phyloP scores from a whole-genome alignment of 37 sponge, comb jelly and placozoan genomes.

The Amphimedon queenslandica region DNA sequence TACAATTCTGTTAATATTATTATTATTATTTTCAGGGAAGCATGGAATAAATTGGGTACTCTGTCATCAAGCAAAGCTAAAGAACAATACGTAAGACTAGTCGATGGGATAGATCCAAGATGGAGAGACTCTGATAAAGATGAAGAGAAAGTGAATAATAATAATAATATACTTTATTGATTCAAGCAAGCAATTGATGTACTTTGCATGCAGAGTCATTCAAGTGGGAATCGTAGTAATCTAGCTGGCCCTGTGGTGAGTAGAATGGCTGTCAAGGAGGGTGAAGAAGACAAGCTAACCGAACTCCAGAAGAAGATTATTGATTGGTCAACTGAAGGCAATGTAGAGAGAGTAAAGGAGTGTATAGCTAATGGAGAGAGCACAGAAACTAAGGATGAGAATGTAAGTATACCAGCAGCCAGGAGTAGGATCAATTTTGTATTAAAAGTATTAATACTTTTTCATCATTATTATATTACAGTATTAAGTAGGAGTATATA shows the following conservation, averaged over 20 bases:
- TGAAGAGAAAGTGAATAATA: not conserved
- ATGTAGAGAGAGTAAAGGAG: constrained; percentile 21
- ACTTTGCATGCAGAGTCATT: constrained; percentile 7
- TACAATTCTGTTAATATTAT: no score
- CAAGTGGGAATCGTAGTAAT: constrained; percentile 13
- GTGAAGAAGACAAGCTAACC: constrained; percentile 16
- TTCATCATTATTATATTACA: no score
- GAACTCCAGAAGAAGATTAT: constrained; percentile 71
- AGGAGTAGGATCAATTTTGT: no score
- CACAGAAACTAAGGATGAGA: constrained; percentile 36
- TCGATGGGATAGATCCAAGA: constrained; percentile 29
- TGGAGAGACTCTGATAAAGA: constrained; percentile 30
- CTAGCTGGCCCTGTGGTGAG: constrained; percentile 55
- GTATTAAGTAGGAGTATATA: no score
- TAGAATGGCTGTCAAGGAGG: constrained; percentile 25
- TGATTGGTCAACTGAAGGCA: constrained; percentile 88
- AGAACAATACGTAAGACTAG: constrained; percentile 27
- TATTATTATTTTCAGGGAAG: constrained; percentile 49
- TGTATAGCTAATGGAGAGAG: constrained; percentile 8
- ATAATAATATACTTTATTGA: not conserved
- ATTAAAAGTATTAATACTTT: no score
- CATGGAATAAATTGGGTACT: constrained; percentile 59
- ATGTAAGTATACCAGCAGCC: no score
- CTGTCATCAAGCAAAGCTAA: constrained; percentile 21
- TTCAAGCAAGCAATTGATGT: no score